Conservation (phyloP, 1,140 invertebrate genomes). For the Hycleus phaleratus region DNA sequence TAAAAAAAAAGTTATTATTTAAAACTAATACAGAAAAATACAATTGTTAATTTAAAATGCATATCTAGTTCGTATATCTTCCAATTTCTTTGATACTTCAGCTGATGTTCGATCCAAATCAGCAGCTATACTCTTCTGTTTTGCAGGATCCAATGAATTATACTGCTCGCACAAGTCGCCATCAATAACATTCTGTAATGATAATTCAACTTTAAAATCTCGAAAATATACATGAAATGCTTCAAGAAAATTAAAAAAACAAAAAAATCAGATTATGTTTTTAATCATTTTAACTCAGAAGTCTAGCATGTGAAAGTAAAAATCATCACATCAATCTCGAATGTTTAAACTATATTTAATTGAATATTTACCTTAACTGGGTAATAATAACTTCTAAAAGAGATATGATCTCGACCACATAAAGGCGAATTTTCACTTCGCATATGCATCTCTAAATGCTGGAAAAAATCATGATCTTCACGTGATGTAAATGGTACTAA, state of each 20-base stretch:
- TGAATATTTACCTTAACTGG: constrained; percentile 75
- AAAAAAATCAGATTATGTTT: constrained; percentile 9
- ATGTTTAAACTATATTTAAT: neutral
- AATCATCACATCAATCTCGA: constrained; percentile 19
- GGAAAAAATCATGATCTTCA: constrained; percentile 99
- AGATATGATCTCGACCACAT: constrained; percentile 95
- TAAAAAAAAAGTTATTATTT: neutral
- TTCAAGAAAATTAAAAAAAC: no score
- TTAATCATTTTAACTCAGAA: constrained; percentile 30
- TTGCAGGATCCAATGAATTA: constrained; percentile 86
- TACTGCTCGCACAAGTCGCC: constrained; percentile 99
- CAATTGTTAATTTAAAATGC: constrained; percentile 66
- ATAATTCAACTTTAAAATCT: no score
- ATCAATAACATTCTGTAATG: constrained; percentile 87
- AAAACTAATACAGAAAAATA: neutral
- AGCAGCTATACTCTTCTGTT: constrained; percentile 91
- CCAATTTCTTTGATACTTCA: constrained; percentile 93
- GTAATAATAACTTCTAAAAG: constrained; percentile 95
- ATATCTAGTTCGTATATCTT: constrained; percentile 89
- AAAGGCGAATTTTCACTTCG: constrained; percentile 91
- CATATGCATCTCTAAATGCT: constrained; percentile 99
- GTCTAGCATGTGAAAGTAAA: constrained; percentile 33
- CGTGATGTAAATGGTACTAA: constrained; percentile 96
- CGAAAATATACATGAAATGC: no score
- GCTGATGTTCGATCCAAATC: constrained; percentile 91